Conservation (phyloP, 1,140 invertebrate species). For the Tribolium castaneum region DNA sequence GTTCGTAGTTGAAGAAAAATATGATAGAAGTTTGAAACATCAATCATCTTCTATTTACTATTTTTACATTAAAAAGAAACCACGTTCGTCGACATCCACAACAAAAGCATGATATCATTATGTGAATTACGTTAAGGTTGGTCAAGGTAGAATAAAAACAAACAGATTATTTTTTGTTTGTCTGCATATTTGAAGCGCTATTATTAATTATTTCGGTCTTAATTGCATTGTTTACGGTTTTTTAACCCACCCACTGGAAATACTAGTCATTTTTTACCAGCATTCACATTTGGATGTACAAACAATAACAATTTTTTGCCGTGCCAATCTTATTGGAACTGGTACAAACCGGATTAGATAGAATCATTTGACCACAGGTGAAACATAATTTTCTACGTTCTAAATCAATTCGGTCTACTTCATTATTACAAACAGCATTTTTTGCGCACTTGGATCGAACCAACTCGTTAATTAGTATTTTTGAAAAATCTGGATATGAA, state of each 20-base stretch:
- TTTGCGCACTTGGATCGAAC: neutral
- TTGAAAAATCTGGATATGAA: neutral
- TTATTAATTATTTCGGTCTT: conserved; percentile 21
- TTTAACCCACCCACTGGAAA: conserved; percentile 1
- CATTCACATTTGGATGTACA: neutral
- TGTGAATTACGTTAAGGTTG: conserved; percentile 10
- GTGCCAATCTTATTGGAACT: neutral
- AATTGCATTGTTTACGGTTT: conserved; percentile 15
- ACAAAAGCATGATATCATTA: conserved; percentile 19
- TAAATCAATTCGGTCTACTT: neutral
- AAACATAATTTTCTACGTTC: neutral
- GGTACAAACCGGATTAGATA: conserved; percentile 9
- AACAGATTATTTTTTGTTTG: conserved; percentile 27
- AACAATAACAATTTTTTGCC: conserved; percentile 19
- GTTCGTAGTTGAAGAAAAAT: neutral
- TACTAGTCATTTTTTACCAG: conserved; percentile 1
- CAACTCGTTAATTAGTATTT: conserved; percentile 2
- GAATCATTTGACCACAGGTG: neutral
- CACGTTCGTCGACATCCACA: neutral
- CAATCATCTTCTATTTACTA: neutral
- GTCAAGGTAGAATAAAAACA: conserved; percentile 21
- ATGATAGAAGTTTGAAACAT: neutral
- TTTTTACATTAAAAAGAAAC: neutral
- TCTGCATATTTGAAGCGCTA: conserved; percentile 1
- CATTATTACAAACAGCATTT: neutral